Base-by-base conservation (phyloP, 2,888 invertebrate species). In the Gastracanthus pulcherrimus region DNA sequence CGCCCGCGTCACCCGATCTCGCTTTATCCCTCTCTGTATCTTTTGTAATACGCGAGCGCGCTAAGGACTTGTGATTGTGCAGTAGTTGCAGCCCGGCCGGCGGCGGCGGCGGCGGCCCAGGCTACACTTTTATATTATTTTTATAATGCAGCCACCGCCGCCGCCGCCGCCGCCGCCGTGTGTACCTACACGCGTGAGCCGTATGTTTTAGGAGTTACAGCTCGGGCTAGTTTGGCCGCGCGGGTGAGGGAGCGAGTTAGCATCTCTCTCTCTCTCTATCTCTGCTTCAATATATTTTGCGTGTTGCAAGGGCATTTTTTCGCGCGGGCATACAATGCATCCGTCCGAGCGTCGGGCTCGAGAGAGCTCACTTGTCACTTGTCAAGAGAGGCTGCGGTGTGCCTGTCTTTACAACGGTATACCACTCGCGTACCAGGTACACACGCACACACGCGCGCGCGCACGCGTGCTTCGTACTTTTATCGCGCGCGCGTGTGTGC, bases 61-160 rank as follows among this genome's bases (percentile, higher is more conserved):
- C 19, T 19, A 51, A 19, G 7, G 48, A 51, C 19, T 51, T 51
- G n/a, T 51, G 48, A 51, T 51, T 51, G 48, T 51, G 48, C 7
- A 19, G 51, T 23, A 5, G 19, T 16, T 19, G 69, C 48, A 34
- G 45, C 51, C 6, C 9, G 11, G 69, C 71, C 29, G 23, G 41
- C 11, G 66, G 11, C 26, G 4, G n/a, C 34, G 55, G 36, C 13
- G 19, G 19, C 6, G 55, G 9, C 38, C 26, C 55, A 26, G 58
- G 48, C 48, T n/a, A 29, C 34, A 36, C 45, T 74, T 74, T 64
- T 62, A 64, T 74, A 74, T 64, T 74, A 74, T 74, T 74, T 45
- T 74, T 74, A 74, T 60, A 48, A 45, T 62, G 13, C 19, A 23
- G 6, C 5, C 64, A 38, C n/a, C 34, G 31, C 34, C 19, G 6